Conservation (phyloP, 2,113 vertebrate genomes). For the Eptesicus fuscus region DNA sequence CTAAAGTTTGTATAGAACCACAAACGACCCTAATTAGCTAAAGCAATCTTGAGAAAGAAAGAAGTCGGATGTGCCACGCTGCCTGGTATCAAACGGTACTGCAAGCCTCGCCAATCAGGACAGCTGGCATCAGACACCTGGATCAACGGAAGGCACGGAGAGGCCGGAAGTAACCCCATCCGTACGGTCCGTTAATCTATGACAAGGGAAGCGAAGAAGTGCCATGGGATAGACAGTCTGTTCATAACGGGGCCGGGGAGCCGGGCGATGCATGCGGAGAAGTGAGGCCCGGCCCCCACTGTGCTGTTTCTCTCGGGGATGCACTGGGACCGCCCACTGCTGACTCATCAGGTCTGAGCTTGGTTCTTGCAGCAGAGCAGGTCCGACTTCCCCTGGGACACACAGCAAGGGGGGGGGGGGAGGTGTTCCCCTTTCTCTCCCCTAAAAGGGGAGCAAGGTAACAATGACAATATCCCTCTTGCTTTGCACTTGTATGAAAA, state of each 20-base stretch:
- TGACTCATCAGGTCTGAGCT: not conserved
- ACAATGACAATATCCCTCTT: not conserved
- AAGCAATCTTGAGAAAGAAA: not conserved
- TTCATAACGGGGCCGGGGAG: not conserved
- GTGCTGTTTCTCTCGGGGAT: not conserved
- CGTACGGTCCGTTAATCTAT: not conserved
- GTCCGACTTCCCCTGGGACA: not conserved
- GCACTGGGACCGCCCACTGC: not conserved
- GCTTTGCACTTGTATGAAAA: not conserved
- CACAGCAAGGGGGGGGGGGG: fast-evolving
- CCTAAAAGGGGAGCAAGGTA: not conserved
- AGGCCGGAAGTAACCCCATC: not conserved
- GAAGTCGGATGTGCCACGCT: not conserved
- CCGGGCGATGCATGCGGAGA: not conserved
- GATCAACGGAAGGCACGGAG: not conserved
- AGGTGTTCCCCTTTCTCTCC: not conserved
- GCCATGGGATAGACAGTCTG: not conserved
- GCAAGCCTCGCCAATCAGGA: no score
- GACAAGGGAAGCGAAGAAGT: not conserved
- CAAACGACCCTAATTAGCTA: not conserved
- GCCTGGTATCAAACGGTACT: not conserved
- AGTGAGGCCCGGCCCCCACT: not conserved
- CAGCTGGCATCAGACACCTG: not conserved
- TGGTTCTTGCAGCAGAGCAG: not conserved
- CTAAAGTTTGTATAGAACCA: not conserved